phyloP scores from a whole-genome alignment of 2,113 vertebrate species.

The Mirounga angustirostris region DNA sequence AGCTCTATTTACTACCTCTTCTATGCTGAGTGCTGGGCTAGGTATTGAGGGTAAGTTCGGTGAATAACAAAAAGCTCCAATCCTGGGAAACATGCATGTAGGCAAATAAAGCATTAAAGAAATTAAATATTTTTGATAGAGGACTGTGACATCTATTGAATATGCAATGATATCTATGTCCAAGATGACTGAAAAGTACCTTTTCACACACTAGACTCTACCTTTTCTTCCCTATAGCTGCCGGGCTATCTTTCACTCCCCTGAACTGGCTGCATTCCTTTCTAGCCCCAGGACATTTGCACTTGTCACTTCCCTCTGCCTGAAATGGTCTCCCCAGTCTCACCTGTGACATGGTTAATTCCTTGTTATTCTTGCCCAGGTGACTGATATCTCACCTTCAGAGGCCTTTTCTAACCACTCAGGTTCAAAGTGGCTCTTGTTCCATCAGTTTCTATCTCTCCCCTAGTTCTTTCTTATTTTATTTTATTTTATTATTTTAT shows the following conservation, averaged over 20 bases:
- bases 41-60: background rate
- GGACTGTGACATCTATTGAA: background rate
- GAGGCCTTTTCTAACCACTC: background rate
- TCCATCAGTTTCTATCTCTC: background rate
- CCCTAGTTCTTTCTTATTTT: background rate
- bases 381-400: background rate
- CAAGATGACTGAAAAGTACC: background rate
- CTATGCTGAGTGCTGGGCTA: background rate
- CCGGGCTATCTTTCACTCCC: background rate
- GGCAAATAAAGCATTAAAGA: background rate
- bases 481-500: background rate
- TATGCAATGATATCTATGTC: background rate
- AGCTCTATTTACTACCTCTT: background rate
- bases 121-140: background rate
- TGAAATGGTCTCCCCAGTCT: background rate
- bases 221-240: background rate
- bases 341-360: background rate
- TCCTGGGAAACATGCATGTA: background rate
- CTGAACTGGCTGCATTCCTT: background rate
- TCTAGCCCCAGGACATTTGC: background rate
- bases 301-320: background rate
- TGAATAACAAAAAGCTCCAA: background rate
- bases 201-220: background rate
- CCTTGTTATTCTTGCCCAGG: background rate
- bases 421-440: background rate